These are phyloP conservation scores for Heliconius cydno DNA, from an alignment of 2,888 invertebrate genomes.

Conservation along the genomic window DNA sequence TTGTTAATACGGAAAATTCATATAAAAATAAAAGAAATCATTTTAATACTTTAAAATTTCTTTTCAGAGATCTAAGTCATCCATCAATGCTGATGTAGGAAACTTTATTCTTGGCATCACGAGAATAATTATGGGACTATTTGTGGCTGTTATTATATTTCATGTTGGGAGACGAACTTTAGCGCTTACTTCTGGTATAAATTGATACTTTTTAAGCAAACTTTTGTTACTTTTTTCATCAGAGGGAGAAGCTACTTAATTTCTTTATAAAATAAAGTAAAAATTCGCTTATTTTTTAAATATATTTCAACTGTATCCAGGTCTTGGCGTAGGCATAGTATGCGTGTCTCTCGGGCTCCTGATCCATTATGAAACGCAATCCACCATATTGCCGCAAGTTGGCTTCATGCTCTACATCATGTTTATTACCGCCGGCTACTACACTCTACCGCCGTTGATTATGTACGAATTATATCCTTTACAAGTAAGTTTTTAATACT, in stretches of 20 bases:
- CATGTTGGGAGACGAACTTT: constrained; percentile 57
- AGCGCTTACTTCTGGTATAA: constrained; percentile 62
- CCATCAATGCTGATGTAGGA: constrained; percentile 53
- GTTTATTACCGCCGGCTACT: constrained; percentile 63
- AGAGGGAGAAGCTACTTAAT: no score
- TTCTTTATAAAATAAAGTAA: no score
- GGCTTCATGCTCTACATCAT: constrained; percentile 55
- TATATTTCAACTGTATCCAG: constrained; percentile 48
- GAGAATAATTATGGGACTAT: constrained; percentile 53
- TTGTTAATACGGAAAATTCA: no score
- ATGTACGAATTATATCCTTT: constrained; percentile 68
- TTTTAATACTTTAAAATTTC: background rate
- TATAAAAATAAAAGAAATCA: no score
- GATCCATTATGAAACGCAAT: constrained; percentile 44
- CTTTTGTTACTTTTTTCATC: background rate
- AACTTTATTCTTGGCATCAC: constrained; percentile 57
- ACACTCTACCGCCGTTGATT: constrained; percentile 61
- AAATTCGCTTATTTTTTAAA: background rate
- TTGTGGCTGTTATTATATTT: constrained; percentile 57
- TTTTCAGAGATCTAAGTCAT: constrained; percentile 58
- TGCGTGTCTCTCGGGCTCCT: constrained; percentile 52
- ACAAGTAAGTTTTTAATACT: constrained; percentile 57
- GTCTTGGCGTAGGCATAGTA: constrained; percentile 56
- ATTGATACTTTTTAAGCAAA: background rate
- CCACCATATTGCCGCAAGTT: constrained; percentile 54